Base-by-base conservation (phyloP, 1,140 invertebrate genomes). In the Drosophila biarmipes region DNA sequence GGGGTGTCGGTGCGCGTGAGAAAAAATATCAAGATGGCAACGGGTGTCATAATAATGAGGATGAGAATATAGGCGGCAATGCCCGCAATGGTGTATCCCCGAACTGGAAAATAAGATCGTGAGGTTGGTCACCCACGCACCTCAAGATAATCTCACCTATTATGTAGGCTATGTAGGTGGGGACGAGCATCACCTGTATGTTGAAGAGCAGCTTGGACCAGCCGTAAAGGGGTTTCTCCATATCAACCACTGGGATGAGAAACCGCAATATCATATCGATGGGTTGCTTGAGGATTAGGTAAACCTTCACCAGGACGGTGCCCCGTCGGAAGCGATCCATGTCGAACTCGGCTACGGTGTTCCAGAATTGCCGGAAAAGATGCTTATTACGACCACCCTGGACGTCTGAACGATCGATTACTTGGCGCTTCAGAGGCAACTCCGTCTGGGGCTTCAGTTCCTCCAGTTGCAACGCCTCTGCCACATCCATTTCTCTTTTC, bases 141-240 rank as follows among this genome's bases (percentile, higher is more conserved):
- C 11, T 1, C 4, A 12, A 12, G 21, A 14, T 1, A 17, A 19
- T 0, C 64, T 71, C 15, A 73, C 72, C 3, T 11, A 74, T 27
- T 8, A 64, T 40, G 15, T 42, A 45, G 38, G 8, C 6, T 0
- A 67, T 24, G 11, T 66, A 75, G 46, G 31, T 35, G 17, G 61
- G 61, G 0, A 54, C 43, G 0, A 57, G 11, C n/a, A 58, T 3
- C 10, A 75, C 17, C 0, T 76, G 73, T 1, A 51, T 1, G 27
- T 31, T 42, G 15, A 51, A 68, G 37, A 75, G 62, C 17, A 76
- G 55, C 49, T 76, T 76, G 21, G 73, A 76, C 72, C 73, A 68
- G 17, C 42, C 42, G 14, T 40, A 24, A 3, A 58, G 43, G 4
- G 35, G 62, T 14, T 38, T 40, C 7, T 75, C 54, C n/a, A 61